Conservation (phyloP, 2,797 vertebrate species). For the Cheirogaleus major region DNA sequence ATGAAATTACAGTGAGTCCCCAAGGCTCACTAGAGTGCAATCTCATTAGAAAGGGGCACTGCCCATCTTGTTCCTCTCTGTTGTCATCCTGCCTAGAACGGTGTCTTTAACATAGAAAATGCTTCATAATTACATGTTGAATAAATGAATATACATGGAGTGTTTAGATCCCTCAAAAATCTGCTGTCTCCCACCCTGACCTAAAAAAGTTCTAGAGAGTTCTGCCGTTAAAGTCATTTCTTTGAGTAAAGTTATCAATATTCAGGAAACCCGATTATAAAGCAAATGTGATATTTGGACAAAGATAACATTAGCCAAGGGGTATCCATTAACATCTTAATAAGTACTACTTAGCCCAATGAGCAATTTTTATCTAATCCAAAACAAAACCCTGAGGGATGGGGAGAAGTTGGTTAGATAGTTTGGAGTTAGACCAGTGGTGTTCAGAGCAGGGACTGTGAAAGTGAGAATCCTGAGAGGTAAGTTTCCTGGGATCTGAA, state of each 20-base stretch:
- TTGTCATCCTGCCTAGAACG: neutral
- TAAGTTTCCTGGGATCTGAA: neutral
- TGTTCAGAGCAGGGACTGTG: neutral
- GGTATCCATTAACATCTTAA: neutral
- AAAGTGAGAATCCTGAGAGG: neutral
- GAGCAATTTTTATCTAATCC: neutral
- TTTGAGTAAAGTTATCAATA: conserved; percentile 14
- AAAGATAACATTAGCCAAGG: neutral
- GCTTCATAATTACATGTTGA: neutral
- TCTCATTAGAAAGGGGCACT: neutral
- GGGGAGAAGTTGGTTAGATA: neutral
- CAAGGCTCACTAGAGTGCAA: neutral
- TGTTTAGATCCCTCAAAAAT: neutral
- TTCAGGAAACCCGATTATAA: neutral
- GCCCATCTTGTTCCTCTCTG: neutral
- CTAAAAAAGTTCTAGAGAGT: neutral
- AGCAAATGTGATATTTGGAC: conserved; percentile 9
- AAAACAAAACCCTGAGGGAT: neutral
- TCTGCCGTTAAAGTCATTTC: neutral
- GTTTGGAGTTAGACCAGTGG: neutral
- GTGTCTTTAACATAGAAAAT: neutral
- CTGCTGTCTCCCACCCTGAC: neutral
- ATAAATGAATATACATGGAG: neutral
- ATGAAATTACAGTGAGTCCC: neutral
- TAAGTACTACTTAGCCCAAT: neutral